Conservation (phyloP, 2,797 vertebrate species). For the Ficedula albicollis region DNA sequence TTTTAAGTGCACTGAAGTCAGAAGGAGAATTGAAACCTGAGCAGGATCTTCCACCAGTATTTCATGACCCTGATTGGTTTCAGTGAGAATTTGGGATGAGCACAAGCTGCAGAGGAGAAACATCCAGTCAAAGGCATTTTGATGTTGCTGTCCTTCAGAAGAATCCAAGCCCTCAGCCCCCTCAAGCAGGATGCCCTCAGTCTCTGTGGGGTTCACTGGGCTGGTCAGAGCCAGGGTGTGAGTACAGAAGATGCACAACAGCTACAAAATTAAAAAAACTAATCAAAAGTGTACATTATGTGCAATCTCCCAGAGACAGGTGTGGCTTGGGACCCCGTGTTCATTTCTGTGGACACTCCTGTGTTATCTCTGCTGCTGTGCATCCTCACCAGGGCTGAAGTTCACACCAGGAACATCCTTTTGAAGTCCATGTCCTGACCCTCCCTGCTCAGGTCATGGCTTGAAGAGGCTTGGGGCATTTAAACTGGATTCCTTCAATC, state of each 20-base stretch:
- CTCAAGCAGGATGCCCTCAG: fast-evolving
- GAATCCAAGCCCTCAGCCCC: neutral
- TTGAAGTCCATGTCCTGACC: neutral
- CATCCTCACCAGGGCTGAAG: neutral
- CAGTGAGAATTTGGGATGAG: neutral
- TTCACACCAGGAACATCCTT: neutral
- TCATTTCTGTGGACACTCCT: neutral
- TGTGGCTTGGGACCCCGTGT: neutral
- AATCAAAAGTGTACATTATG: neutral
- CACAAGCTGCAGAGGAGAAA: neutral
- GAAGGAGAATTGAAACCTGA: neutral
- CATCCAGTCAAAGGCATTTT: neutral
- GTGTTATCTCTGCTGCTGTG: neutral
- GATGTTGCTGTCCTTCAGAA: neutral
- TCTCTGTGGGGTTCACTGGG: neutral
- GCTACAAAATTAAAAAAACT: neutral
- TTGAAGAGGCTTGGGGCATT: neutral
- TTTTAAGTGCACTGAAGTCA: neutral
- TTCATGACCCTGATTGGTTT: neutral
- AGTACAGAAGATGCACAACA: neutral
- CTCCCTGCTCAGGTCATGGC: neutral
- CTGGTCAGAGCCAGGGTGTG: neutral
- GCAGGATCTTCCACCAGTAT: neutral
- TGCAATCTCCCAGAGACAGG: neutral
- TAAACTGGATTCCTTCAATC: neutral